A percentile compares a stretch with the other conserved stretches of the same genome.
These are phyloP conservation scores for Arion vulgaris DNA, from an alignment of 1,140 invertebrate species.

Conservation along the genomic window DNA sequence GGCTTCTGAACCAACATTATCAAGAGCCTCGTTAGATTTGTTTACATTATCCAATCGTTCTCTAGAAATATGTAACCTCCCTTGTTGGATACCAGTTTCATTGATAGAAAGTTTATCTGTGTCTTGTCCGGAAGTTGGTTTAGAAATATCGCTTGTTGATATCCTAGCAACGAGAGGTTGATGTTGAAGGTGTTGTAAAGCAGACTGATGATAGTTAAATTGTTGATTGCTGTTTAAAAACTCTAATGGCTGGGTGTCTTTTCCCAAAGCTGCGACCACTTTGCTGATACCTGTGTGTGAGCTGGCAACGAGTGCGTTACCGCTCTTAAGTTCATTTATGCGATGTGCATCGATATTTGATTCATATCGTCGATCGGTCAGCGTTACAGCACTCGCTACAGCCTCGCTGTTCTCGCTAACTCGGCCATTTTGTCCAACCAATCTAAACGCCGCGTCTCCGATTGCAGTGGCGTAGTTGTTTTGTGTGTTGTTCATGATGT, in stretches of 20 bases:
- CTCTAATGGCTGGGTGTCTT: not conserved
- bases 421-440: no score
- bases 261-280: not conserved
- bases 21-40: not conserved
- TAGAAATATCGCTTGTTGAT: not conserved
- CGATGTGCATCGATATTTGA: not conserved
- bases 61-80: not conserved
- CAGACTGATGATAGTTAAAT: not conserved
- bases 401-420: not conserved
- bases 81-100: not conserved
- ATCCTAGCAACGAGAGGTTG: not conserved
- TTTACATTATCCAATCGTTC: not conserved
- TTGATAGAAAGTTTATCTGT: not conserved
- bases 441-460: not conserved
- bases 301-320: not conserved
- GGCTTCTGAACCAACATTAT: not conserved
- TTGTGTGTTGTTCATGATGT: no score
- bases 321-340: not conserved
- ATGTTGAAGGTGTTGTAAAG: not conserved
- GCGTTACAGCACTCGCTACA: not conserved
- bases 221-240: not conserved
- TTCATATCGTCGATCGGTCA: not conserved
- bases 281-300: not conserved
- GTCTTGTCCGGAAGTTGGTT: not conserved
- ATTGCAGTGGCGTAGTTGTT: not conserved